Evolutionary conservation across 2,797 vertebrate genomes (phyloP), one percentile per base, ranked within the genome.

Genomic region (Parotocinclus haroldoi): DNA sequence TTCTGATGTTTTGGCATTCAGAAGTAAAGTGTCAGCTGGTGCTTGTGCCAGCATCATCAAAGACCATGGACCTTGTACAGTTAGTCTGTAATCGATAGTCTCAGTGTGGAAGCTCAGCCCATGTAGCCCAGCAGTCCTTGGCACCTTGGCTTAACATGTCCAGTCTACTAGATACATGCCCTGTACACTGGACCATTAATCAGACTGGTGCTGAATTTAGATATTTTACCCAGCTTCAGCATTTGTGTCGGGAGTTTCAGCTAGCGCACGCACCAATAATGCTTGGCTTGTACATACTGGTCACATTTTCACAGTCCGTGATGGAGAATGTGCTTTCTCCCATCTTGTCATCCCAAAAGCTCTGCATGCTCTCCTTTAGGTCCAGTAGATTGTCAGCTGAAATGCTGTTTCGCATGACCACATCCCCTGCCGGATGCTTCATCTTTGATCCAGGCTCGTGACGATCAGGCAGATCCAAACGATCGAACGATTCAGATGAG

Each of bases 401-500:
- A 48, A 94, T 79, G 0, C 93, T 93, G 59, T 88, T 91, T 75
- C 95, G 83, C 92, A 98, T 88, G 19, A 46, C 65, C 0, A 73
- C 12, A 0, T 55, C 55, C 69, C 76, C 73, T 58, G 69, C 71
- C 9, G 89, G 80, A 70, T 81, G 82, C 6, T 80, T 75, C 0
- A 76, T 51, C 11, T 67, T 79, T 0, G 69, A 36, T 0, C 76
- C 66, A 7, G 76, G 79, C 45, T 80, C 73, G 1, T 86, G 78
- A 0, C 88, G 84, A 40, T 92, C 81, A 0, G 97, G 95, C 45
- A 96, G 89, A 76, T 98, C 96, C 6, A 99, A 88, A 68, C 90
- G 92, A 54, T 99, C 97, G 0, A 99, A 99, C 62, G 96, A 99
- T 80, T 99, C 97, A 0, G 94, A 95, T 57, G 96, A 99, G 57